A percentile compares a stretch with the other conserved stretches of the same genome.
phyloP scores from a whole-genome alignment of 2,888 invertebrate genomes.

The Eupithecia subfuscata region DNA sequence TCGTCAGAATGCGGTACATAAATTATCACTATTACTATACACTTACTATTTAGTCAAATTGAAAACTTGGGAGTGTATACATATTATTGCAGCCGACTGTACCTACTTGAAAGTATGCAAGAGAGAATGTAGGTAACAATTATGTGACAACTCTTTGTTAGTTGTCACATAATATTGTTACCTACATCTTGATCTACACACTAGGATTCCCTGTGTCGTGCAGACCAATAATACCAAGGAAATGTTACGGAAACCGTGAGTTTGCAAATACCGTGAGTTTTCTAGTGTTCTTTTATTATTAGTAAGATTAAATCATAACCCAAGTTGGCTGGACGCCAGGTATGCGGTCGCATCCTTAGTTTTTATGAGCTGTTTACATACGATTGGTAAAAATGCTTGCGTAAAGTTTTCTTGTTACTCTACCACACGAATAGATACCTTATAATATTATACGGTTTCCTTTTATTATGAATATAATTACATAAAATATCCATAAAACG shows the following conservation, averaged over 20 bases:
- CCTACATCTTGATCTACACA: too few relatives aligned
- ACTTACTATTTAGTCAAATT: too few relatives aligned
- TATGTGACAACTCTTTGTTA: too few relatives aligned
- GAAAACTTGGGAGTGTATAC: too few relatives aligned
- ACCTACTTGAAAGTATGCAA: too few relatives aligned
- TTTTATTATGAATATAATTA: neutral
- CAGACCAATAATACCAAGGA: too few relatives aligned
- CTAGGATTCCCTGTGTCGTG: too few relatives aligned
- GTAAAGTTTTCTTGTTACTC: slow-evolving; percentile 5
- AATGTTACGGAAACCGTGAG: neutral
- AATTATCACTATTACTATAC: too few relatives aligned
- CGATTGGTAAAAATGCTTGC: neutral
- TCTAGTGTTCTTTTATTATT: neutral
- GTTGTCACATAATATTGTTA: too few relatives aligned
- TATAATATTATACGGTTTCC: neutral
- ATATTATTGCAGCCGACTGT: too few relatives aligned
- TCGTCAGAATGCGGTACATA: too few relatives aligned
- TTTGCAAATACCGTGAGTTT: neutral
- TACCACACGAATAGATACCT: neutral
- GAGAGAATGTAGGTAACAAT: too few relatives aligned
- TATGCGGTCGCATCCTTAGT: slow-evolving; percentile 10
- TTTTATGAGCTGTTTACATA: slow-evolving; percentile 11
- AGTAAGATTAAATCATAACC: slow-evolving; percentile 4
- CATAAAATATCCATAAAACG: neutral
- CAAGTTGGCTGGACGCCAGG: slow-evolving; percentile 1